Evolutionary conservation across 1,140 invertebrate genomes (phyloP).

Genomic region (Caenorhabditis tropicalis): DNA sequence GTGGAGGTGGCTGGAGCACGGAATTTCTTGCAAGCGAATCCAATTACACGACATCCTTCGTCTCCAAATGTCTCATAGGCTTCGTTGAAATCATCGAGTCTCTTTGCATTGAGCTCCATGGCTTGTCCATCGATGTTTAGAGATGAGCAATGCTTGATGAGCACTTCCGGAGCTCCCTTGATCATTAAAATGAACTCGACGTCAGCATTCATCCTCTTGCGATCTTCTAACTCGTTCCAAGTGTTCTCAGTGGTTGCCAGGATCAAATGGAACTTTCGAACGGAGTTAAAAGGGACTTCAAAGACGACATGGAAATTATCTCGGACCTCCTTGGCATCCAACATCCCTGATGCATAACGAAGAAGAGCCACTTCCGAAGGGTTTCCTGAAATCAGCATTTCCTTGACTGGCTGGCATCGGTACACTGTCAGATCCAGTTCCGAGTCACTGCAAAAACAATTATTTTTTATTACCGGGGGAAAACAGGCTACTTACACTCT

Average conservation of each 20-base stretch:
- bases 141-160: constrained; percentile 61
- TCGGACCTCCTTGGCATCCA: constrained; percentile 50
- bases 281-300: constrained; percentile 70
- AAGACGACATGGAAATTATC: constrained; percentile 64
- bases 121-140: constrained; percentile 57
- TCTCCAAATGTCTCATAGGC: constrained; percentile 65
- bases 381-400: constrained; percentile 58
- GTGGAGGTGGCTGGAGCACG: constrained; percentile 53
- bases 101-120: constrained; percentile 54
- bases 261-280: constrained; percentile 67
- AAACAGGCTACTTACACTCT: constrained; percentile 27
- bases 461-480: not conserved
- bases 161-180: constrained; percentile 67
- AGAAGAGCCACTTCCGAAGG: constrained; percentile 64
- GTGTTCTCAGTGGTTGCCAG: constrained; percentile 49
- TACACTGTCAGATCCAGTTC: constrained; percentile 41
- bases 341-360: constrained; percentile 54
- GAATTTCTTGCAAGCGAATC: constrained; percentile 64
- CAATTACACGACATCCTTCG: constrained; percentile 66
- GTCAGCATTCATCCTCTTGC: constrained; percentile 44
- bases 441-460: constrained; percentile 35
- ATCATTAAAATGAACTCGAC: constrained; percentile 63
- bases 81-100: constrained; percentile 60
- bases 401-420: constrained; percentile 39
- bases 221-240: constrained; percentile 18